Base-by-base conservation (phyloP, 2,888 invertebrate species). In the Brachyopa scutellaris region DNA sequence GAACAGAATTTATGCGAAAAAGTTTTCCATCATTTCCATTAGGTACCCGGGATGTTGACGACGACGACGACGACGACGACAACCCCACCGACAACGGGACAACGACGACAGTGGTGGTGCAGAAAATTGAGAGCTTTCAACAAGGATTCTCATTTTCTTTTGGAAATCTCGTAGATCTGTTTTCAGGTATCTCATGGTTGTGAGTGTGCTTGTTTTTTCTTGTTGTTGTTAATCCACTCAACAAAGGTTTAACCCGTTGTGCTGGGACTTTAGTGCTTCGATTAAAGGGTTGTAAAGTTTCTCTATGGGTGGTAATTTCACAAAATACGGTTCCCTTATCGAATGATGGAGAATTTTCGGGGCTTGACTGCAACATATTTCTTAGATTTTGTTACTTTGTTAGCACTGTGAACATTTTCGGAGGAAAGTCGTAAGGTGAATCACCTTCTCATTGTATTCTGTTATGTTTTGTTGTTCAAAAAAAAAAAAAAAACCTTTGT, bases 291-390 rank as follows among this genome's bases (percentile, higher is more conserved):
- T 73, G 62, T 80, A 76, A 80, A 74, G 36, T 59, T 62, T n/a
- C 61, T 74, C 57, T 13, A 62, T 57, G 49, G 6, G n/a, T 21
- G 57, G 80, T 69, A 49, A 64, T 69, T 69, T 64, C 15, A 51
- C 40, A 64, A 53, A 47, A 80, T 59, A 70, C 17, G 8, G 29
- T 23, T 69, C 57, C 62, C 74, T 59, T 80, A 74, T 76, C 80
- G 74, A 69, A 47, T 69, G 47, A 69, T 69, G 72, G 49, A 42
- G 45, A 57, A 62, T 74, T 64, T 80, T 76, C 40, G 15, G 45
- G 69, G 67, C 42, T 62, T 80, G 73, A 80, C 74, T 80, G 79
- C 62, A 74, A 49, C 74, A 80, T 69, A 67, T 74, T 80, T 74
- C 49, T 45, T 45, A 67, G 33, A 69, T 38, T 62, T 69, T 57